phyloP scores from a whole-genome alignment of 1,140 invertebrate genomes.

The Saxidomus purpurata region DNA sequence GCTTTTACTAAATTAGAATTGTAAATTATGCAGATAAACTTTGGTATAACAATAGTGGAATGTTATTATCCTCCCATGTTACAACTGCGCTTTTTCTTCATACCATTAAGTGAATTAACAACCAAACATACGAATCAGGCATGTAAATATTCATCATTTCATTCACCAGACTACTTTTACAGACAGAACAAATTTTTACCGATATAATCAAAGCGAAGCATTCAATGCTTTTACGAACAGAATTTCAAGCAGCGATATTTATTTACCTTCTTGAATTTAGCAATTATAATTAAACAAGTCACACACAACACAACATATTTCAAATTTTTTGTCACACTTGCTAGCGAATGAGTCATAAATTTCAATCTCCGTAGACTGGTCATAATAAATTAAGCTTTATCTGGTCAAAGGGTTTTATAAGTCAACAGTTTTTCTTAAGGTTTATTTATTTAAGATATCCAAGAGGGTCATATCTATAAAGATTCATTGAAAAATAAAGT shows the following conservation, averaged over 20 bases:
- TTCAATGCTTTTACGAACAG: too few relatives aligned
- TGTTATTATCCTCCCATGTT: constrained; percentile 24
- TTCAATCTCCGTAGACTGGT: not conserved
- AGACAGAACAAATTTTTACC: not conserved
- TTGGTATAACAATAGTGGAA: constrained; percentile 25
- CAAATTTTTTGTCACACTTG: constrained; percentile 4
- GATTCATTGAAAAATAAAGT: constrained; percentile 68
- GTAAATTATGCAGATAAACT: constrained; percentile 50
- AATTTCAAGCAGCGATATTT: too few relatives aligned
- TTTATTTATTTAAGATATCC: constrained; percentile 61
- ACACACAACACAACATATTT: not conserved
- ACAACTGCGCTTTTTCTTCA: not conserved
- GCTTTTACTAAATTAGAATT: constrained; percentile 48
- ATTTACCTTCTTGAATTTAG: too few relatives aligned
- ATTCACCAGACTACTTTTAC: not conserved
- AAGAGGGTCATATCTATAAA: constrained; percentile 54
- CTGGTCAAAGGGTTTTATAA: constrained; percentile 58
- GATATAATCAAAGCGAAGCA: too few relatives aligned
- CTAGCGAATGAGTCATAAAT: constrained; percentile 20
- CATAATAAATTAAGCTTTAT: constrained; percentile 49
- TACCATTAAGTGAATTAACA: constrained; percentile 42
- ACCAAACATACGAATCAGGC: not conserved
- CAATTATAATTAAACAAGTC: too few relatives aligned
- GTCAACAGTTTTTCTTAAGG: constrained; percentile 61
- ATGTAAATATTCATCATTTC: not conserved